Evolutionary conservation across 2,888 invertebrate species (phyloP).

Genomic region (Scaptomyza tumidula): DNA sequence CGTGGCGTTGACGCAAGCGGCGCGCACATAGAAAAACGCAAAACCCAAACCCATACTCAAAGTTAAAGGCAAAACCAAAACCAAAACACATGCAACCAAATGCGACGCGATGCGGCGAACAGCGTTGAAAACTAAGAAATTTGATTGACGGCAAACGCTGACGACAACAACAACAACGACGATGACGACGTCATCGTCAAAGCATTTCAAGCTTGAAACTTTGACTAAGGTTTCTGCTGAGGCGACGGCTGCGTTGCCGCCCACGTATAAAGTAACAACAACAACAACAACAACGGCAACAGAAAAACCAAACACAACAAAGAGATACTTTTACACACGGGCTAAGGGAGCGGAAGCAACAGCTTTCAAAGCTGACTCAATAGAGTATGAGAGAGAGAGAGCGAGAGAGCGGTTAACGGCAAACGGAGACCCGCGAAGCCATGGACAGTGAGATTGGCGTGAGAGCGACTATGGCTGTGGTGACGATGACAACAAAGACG

Average conservation of each 20-base stretch:
- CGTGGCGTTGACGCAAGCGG: slow-evolving; percentile 19
- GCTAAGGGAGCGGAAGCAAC: slow-evolving; percentile 75
- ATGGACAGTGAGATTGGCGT: slow-evolving; percentile 33
- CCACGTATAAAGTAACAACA: slow-evolving; percentile 59
- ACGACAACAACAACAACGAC: slow-evolving; percentile 24
- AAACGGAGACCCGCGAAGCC: slow-evolving; percentile 14
- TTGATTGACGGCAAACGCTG: slow-evolving; percentile 66
- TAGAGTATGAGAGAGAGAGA: slow-evolving; percentile 13
- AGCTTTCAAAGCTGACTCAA: slow-evolving; percentile 51
- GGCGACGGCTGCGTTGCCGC: slow-evolving; percentile 57
- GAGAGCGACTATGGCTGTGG: slow-evolving; percentile 28
- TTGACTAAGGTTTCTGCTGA: slow-evolving; percentile 62
- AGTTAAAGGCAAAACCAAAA: slow-evolving; percentile 30
- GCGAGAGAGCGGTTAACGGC: slow-evolving; percentile 9
- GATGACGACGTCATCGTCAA: slow-evolving; percentile 74
- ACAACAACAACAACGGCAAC: slow-evolving; percentile 37
- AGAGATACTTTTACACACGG: slow-evolving; percentile 66
- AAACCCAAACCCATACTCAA: slow-evolving; percentile 22
- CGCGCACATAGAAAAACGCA: slow-evolving; percentile 20
- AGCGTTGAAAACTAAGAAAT: slow-evolving; percentile 48
- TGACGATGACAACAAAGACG: slow-evolving; percentile 4
- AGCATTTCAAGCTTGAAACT: slow-evolving; percentile 72
- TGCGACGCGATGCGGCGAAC: slow-evolving; percentile 41
- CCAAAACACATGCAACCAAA: slow-evolving; percentile 65
- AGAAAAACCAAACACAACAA: slow-evolving; percentile 32